Base-by-base conservation (phyloP, 2,888 invertebrate genomes). In the Vanessa cardui region DNA sequence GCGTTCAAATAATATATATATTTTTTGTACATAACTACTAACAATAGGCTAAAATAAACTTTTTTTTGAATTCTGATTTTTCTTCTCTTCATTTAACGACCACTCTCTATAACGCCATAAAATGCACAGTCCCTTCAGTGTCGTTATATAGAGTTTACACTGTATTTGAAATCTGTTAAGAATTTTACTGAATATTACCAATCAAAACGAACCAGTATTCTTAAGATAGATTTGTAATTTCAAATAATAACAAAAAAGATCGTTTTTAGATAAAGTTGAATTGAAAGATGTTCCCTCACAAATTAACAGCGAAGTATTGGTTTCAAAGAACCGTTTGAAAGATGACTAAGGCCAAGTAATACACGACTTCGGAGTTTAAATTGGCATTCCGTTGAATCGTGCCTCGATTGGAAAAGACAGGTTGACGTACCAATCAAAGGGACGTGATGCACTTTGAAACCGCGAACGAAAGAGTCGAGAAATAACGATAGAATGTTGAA, bases 401-500 rank as follows among this genome's bases (percentile, higher is more conserved):
- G 75, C 61, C 71, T 73, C 69, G 68, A 76, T 73, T 72, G 72
- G 73, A 75, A 70, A 78, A 78, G 80, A 77, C 82, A 82, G 81
- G 83, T 84, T 85, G 83, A 84, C 79, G 83, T 80, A 78, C 84
- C 83, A 85, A 86, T 86, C 84, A 82, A 80, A 79, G 80, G 78
- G 76, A 80, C 78, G 78, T 76, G 52, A 39, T 44, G 74, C 77
- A 75, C 75, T 79, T 76, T 77, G 76, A 77, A 72, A 67, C 73
- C 74, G 79, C 83, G 75, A 81, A 9, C 9, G 76, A 78, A 78
- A 80, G 73, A 77, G 18, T 56, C 56, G 56, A 18, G 33, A 18
- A 56, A 39, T 39, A 18, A n/a, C 39, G 31, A 39, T 9, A 56
- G 33, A 56, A 54, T 54, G 26, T 54, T 31, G 52, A 54, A 54